Conservation (phyloP, 2,888 invertebrate species). For the Germaria angustata region DNA sequence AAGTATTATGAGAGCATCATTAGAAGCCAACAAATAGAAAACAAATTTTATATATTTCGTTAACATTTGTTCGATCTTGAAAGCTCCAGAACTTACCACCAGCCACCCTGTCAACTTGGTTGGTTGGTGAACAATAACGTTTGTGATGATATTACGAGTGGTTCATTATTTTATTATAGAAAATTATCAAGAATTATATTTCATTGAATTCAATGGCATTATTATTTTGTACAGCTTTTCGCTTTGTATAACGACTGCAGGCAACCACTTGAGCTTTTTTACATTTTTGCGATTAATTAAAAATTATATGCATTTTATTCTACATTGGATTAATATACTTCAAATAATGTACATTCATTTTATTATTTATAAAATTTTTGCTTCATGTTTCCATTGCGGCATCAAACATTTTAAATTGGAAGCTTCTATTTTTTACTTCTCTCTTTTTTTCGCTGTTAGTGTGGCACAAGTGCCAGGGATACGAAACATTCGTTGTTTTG, state of each 20-base stretch:
- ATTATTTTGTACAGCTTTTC: background rate
- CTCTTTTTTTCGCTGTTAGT: background rate
- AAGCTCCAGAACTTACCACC: constrained; percentile 3
- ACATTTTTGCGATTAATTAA: constrained; percentile 57
- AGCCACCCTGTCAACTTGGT: constrained; percentile 4
- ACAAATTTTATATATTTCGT: background rate
- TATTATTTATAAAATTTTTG: constrained; percentile 20
- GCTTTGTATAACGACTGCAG: constrained; percentile 29
- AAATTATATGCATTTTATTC: constrained; percentile 58
- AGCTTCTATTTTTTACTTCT: background rate
- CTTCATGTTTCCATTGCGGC: constrained; percentile 18
- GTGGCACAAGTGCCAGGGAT: background rate
- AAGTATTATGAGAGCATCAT: constrained; percentile 8
- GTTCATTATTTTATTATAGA: constrained; percentile 43
- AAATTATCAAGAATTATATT: constrained; percentile 1
- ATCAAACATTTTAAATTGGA: constrained; percentile 39
- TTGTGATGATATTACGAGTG: constrained; percentile 11
- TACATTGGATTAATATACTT: constrained; percentile 54
- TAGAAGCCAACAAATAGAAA: background rate
- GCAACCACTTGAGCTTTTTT: constrained; percentile 45
- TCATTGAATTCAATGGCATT: constrained; percentile 13
- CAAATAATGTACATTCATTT: constrained; percentile 56
- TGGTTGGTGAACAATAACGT: background rate
- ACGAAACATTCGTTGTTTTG: background rate
- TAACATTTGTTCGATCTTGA: background rate